A percentile compares a stretch with the other conserved stretches of the same genome.
phyloP scores from a whole-genome alignment of 2,113 vertebrate genomes.

The Cebidichthys violaceus region DNA sequence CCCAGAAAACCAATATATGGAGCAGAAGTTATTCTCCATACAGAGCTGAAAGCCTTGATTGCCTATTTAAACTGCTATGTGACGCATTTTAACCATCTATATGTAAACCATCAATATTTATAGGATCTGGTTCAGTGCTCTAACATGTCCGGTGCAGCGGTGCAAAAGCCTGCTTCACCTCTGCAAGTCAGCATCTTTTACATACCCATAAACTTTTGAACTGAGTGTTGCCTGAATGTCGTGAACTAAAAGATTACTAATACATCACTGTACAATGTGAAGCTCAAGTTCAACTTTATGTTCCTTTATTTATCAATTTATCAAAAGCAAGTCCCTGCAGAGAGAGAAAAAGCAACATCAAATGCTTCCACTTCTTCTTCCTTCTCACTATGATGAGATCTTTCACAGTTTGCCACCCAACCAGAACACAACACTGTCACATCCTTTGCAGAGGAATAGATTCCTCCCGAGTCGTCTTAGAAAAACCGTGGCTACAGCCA shows the following conservation, averaged over 20 bases:
- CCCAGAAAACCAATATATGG: constrained; percentile 14
- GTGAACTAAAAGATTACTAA: background rate
- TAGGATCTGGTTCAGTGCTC: constrained; percentile 6
- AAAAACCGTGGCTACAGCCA: constrained; percentile 26
- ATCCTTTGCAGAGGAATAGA: constrained; percentile 10
- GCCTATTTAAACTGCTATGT: background rate
- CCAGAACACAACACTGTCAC: constrained; percentile 21
- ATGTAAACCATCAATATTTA: constrained; percentile 49
- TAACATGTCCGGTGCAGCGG: background rate
- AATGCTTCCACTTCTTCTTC: background rate
- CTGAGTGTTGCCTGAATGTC: background rate
- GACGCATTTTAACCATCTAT: constrained; percentile 12
- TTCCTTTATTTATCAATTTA: constrained; percentile 6
- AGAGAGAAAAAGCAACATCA: background rate
- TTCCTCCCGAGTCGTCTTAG: constrained; percentile 14
- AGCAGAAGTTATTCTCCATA: constrained; percentile 8
- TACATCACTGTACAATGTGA: background rate
- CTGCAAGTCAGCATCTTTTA: constrained; percentile 12
- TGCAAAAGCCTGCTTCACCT: background rate
- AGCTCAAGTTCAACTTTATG: background rate
- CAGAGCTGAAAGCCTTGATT: background rate
- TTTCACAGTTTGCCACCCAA: constrained; percentile 26
- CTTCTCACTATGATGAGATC: background rate
- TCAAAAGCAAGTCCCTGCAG: background rate
- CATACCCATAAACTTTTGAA: constrained; percentile 14